Evolutionary conservation across 2,888 invertebrate genomes (phyloP), one percentile per base, ranked within the genome.

Genomic region (Nomada fucata): DNA sequence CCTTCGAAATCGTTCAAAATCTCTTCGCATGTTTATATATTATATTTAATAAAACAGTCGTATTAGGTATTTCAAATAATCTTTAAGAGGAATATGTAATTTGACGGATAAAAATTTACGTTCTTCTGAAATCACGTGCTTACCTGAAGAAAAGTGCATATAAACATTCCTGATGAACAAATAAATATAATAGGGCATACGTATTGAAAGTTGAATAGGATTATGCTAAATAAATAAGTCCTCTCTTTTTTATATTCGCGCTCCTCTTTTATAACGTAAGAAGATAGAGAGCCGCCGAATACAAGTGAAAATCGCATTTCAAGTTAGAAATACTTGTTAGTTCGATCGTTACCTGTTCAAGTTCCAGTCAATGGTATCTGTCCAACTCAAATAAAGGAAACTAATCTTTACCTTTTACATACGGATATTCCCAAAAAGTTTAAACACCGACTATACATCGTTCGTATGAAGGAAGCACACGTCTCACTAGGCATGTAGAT

Each of bases 381-480:
- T 44, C 64, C 50, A 79, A 71, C 76, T 79, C 74, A 11, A 72
- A 73, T 63, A 42, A 80, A 63, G 20, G 57, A 57, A 36, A 23
- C 72, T 78, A 72, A 71, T 72, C 29, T 52, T 84, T 84, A 84
- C 83, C 83, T 84, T 83, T 76, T 36, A 65, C 47, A 71, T 53
- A 57, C 75, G 76, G 67, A 74, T 68, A 74, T 52, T 85, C 60
- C 68, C 60, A 73, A 80, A 82, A 78, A 59, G 74, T 82, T 74
- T 82, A 71, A 80, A 80, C 52, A 79, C 53, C 60, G 70, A 76
- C 18, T 57, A 50, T 65, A 65, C 20, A 81, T 71, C 64, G 60
- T 82, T 72, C 64, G 71, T 68, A 83, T 74, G 76, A 67, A 80
- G 67, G 77, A 82, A 84, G 84, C 74, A 52, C 61, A 87, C 83